Evolutionary conservation across 2,888 invertebrate species (phyloP).

Genomic region (Anticlea derivata): DNA sequence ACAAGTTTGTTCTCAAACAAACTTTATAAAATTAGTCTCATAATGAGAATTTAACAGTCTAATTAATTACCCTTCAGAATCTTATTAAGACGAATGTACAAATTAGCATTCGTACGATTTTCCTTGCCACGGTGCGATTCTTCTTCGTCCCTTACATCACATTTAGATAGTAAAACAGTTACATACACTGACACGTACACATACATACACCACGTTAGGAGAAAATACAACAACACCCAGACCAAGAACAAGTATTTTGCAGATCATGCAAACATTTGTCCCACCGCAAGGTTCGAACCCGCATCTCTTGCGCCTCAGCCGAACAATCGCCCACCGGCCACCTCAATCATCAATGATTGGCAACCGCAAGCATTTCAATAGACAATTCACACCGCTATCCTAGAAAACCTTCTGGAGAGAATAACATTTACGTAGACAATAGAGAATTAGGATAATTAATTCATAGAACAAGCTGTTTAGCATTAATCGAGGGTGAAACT

Average conservation of each 20-base stretch:
- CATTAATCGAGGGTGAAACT: slow-evolving; percentile 12
- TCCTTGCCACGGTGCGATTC: no score
- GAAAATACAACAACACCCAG: no score
- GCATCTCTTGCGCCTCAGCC: no score
- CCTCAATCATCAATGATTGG: neutral
- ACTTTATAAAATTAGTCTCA: slow-evolving; percentile 29
- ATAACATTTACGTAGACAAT: slow-evolving; percentile 17
- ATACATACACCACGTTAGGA: no score
- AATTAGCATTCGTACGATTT: slow-evolving; percentile 13
- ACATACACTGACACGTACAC: no score
- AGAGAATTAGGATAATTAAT: slow-evolving; percentile 26
- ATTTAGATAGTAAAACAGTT: no score
- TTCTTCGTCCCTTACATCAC: no score
- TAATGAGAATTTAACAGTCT: slow-evolving; percentile 32
- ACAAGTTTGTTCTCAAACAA: slow-evolving; percentile 30
- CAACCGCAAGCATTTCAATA: no score
- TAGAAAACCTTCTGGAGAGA: slow-evolving; percentile 1
- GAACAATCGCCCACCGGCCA: no score
- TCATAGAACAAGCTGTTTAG: slow-evolving; percentile 16
- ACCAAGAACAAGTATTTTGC: no score
- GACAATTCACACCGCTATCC: neutral
- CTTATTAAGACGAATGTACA: slow-evolving; percentile 7
- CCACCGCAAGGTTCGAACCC: no score
- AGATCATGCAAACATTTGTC: no score
- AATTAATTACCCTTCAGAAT: slow-evolving; percentile 26